Evolutionary conservation across 64 coral and sea anemone genomes (phyloP).

Genomic region (Pocillopora verrucosa): DNA sequence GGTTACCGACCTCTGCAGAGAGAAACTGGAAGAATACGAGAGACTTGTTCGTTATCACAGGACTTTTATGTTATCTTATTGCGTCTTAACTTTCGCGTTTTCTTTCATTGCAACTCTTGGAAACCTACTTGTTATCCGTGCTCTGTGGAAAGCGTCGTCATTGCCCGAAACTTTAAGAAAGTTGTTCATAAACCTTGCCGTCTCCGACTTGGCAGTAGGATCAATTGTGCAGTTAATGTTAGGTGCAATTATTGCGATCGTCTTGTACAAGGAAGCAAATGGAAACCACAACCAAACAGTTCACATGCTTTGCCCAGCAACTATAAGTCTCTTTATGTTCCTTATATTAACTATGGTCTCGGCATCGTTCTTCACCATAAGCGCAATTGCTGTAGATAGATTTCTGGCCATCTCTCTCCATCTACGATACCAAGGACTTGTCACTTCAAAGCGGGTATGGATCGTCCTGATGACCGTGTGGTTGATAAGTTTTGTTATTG

Average conservation of each 20-base stretch:
- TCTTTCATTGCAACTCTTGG: background rate
- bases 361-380: conserved; percentile 20
- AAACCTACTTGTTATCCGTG: background rate
- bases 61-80: background rate
- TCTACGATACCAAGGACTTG: conserved; percentile 23
- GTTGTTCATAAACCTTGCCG: background rate
- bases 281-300: background rate
- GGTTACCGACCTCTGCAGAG: background rate
- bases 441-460: conserved; percentile 3
- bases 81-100: background rate
- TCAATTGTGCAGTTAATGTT: background rate
- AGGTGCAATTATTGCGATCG: background rate
- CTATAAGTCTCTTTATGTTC: background rate
- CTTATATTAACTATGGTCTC: background rate
- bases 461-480: background rate
- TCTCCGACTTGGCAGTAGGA: background rate
- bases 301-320: background rate
- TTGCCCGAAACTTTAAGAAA: background rate
- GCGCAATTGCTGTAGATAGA: conserved; percentile 22
- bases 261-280: background rate
- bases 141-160: background rate
- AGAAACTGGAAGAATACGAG: background rate
- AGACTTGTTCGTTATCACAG: background rate
- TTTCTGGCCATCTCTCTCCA: conserved; percentile 36
- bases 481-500: background rate